Evolutionary conservation across 1,140 invertebrate species (phyloP).

Genomic region (Branchinecta lindahli): DNA sequence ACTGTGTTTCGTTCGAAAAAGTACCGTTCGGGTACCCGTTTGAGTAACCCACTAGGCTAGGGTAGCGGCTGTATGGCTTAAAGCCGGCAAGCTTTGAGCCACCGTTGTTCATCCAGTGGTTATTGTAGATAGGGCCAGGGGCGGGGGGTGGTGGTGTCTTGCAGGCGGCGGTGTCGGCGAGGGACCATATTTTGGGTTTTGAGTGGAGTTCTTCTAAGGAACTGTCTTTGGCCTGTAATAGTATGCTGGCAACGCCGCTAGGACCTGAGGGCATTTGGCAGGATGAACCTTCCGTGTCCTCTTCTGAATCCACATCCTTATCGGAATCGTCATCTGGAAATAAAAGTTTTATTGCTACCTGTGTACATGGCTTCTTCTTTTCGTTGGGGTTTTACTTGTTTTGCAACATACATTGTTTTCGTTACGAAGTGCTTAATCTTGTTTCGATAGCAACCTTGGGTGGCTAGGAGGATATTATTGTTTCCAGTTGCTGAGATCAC

Average conservation of each 20-base stretch:
- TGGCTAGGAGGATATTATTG: too few species aligned
- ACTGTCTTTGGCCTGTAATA: background rate
- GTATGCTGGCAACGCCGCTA: background rate
- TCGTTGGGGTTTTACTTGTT: too few species aligned
- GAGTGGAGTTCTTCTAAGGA: background rate
- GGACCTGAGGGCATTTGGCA: constrained; percentile 2
- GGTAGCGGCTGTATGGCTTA: constrained; percentile 18
- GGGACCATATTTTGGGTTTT: constrained; percentile 93
- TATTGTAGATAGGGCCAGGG: constrained; percentile 14
- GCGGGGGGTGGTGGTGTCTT: constrained; percentile 64
- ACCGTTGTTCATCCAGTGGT: constrained; percentile 2
- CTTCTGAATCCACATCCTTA: background rate
- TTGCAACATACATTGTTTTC: too few species aligned
- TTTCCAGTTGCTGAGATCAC: too few species aligned
- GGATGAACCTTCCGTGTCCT: background rate
- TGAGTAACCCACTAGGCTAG: constrained; percentile 21
- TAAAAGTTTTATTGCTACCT: background rate
- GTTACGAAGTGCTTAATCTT: too few species aligned
- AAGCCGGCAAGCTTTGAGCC: constrained; percentile 15
- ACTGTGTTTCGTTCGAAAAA: constrained; percentile 45
- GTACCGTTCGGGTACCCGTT: constrained; percentile 17
- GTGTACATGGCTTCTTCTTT: too few species aligned
- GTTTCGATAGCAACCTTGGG: too few species aligned
- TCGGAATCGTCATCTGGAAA: constrained; percentile 1
- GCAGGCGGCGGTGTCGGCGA: constrained; percentile 91